Evolutionary conservation across 1,140 invertebrate species (phyloP).

Genomic region (Drosophila triauraria): DNA sequence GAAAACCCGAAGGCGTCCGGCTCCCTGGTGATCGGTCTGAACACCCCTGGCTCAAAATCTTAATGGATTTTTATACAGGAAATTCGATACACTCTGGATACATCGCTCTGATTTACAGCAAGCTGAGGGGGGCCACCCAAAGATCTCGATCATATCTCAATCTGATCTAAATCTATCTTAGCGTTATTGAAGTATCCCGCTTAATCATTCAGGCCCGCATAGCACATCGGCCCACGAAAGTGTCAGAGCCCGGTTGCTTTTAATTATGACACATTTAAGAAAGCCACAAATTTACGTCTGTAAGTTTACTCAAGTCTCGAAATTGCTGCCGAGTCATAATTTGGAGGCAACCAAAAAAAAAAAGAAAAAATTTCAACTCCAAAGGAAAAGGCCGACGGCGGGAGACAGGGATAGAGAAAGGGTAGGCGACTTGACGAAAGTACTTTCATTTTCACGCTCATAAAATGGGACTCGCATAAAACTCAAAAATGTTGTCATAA

Average conservation of each 20-base stretch:
- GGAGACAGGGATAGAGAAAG: constrained; percentile 25
- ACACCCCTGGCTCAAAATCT: not conserved
- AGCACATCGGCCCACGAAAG: constrained; percentile 30
- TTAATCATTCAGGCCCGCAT: constrained; percentile 32
- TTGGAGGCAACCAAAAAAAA: constrained; percentile 23
- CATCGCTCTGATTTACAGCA: constrained; percentile 6
- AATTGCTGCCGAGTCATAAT: constrained; percentile 60
- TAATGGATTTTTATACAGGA: constrained; percentile 14
- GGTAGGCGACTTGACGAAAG: constrained; percentile 61
- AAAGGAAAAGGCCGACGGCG: constrained; percentile 40
- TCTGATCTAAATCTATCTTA: constrained; percentile 25
- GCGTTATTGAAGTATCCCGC: constrained; percentile 17
- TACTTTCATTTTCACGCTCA: constrained; percentile 82
- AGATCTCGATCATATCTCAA: constrained; percentile 20
- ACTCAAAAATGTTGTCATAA: constrained; percentile 66
- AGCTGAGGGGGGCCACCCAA: constrained; percentile 25
- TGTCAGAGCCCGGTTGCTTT: constrained; percentile 26
- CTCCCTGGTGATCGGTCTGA: not conserved
- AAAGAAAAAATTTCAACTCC: constrained; percentile 15
- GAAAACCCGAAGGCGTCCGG: not conserved
- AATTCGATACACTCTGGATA: constrained; percentile 21
- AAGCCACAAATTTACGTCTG: constrained; percentile 55
- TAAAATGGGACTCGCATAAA: constrained; percentile 66
- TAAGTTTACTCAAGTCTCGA: constrained; percentile 35
- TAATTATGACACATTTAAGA: constrained; percentile 75